Evolutionary conservation across 1,140 invertebrate species (phyloP).

Genomic region (Ooceraea biroi): DNA sequence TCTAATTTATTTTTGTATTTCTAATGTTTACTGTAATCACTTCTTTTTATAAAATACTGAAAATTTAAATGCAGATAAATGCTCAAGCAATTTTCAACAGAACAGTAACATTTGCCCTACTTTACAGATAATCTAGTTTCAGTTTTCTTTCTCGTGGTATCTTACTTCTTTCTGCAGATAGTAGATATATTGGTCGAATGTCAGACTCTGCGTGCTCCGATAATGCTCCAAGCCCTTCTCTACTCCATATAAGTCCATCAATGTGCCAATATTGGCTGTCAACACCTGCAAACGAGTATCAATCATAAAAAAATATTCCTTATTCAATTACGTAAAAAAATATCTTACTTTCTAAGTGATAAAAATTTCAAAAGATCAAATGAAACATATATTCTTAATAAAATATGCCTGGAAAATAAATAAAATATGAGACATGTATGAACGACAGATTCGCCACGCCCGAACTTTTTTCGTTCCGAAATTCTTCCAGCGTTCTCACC

Average conservation of each 20-base stretch:
- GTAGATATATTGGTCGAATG: constrained; percentile 91
- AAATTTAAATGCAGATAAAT: too few species aligned
- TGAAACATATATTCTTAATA: background rate
- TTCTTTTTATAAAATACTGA: too few species aligned
- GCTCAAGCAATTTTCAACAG: background rate
- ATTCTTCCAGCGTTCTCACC: constrained; percentile 85
- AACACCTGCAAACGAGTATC: constrained; percentile 88
- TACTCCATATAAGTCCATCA: constrained; percentile 91
- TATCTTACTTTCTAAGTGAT: background rate
- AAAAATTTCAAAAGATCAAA: background rate
- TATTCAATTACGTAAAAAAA: background rate
- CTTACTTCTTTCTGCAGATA: constrained; percentile 91
- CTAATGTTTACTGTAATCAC: background rate
- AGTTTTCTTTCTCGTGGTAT: background rate
- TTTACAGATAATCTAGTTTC: background rate
- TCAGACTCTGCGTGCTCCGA: constrained; percentile 89
- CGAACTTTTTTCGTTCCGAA: background rate
- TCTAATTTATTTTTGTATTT: background rate
- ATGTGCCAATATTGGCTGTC: constrained; percentile 90
- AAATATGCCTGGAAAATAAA: constrained; percentile 4
- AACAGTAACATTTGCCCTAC: background rate
- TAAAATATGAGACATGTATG: background rate
- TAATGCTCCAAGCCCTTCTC: constrained; percentile 92
- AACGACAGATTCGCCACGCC: background rate
- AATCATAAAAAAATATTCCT: constrained; percentile 14